Base-by-base conservation (phyloP, 2,797 vertebrate species). In the Mareca penelope region DNA sequence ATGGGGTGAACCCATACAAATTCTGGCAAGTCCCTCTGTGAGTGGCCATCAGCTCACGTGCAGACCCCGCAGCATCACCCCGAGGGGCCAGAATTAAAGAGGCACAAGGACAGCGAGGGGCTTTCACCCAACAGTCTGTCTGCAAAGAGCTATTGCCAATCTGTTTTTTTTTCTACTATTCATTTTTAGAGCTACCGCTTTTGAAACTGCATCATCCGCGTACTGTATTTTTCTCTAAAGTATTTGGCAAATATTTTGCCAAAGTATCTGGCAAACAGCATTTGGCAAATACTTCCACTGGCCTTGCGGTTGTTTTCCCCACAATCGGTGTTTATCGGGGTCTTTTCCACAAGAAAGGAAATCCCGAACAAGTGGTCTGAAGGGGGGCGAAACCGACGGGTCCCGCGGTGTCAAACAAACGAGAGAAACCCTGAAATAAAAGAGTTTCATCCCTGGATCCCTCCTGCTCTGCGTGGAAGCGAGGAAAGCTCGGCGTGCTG, bases 81-180 rank as follows among this genome's bases (percentile, higher is more conserved):
- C 9, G 9, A 59, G 56, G 52, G 28, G 15, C 28, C 52, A 53
- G 28, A n/a, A 78, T 42, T 31, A 18, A 28, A 56, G 50, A 78
- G 10, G 21, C 55, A 59, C n/a, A 18, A 55, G 3, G 12, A 18
- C 11, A 68, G 4, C 6, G 22, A 48, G 2, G 2, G 22, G 8
- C 24, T 7, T 85, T 48, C 46, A 48, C 46, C 46, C 46, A 48
- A 23, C 44, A 23, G 7, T 18, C 82, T 79, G 11, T 33, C 63
- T 53, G 0, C 10, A 4, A 2, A 35, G 19, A 46, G 28, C 8
- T 4, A 15, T 14, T 11, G 5, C n/a, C 44, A 6, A 4, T 1
- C 52, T 82, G 26, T 50, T 7, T 15, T 78, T 15, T 78, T 61
- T 73, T 35, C 33, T 33, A 37, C 10, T 33, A 1, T 15, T 60